Percentiles rank a stretch among this genome's conserved stretches.
These are phyloP conservation scores for Azorinus chamasolen DNA, from an alignment of 2,888 invertebrate genomes.

Conservation along the genomic window DNA sequence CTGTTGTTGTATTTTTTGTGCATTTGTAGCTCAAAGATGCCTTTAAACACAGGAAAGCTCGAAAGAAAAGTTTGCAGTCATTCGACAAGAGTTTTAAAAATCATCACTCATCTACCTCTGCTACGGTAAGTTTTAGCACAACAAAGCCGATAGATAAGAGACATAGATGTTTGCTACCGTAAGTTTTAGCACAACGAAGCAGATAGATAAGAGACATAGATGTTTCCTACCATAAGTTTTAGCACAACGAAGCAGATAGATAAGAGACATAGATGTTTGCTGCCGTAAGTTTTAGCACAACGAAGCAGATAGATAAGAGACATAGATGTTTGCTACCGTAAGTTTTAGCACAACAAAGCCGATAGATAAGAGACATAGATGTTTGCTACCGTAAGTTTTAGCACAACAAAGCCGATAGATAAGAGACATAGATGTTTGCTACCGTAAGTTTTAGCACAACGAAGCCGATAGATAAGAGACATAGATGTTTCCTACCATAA, in stretches of 20 bases:
- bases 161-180: slow-evolving; percentile 41
- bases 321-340: slow-evolving; percentile 42
- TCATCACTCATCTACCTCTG: slow-evolving; percentile 37
- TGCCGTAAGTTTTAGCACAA: slow-evolving; percentile 34
- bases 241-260: too few species aligned
- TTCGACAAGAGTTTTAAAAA: slow-evolving; percentile 55
- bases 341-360: too few species aligned
- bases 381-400: slow-evolving; percentile 34
- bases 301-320: too few species aligned
- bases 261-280: slow-evolving; percentile 31
- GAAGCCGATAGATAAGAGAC: too few species aligned
- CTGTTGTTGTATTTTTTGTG: slow-evolving; percentile 66
- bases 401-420: too few species aligned
- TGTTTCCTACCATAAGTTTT: slow-evolving; percentile 34
- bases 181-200: too few species aligned
- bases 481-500: slow-evolving; percentile 38
- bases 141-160: too few species aligned
- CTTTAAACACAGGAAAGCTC: slow-evolving; percentile 59
- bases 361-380: too few species aligned
- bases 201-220: too few species aligned
- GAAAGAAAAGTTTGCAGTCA: slow-evolving; percentile 59
- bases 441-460: slow-evolving; percentile 37
- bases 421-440: slow-evolving; percentile 30
- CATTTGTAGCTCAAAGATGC: slow-evolving; percentile 64
- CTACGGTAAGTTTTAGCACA: slow-evolving; percentile 38